Evolutionary conservation across 1,140 invertebrate species (phyloP).

Genomic region (Drosophila pectinifera): DNA sequence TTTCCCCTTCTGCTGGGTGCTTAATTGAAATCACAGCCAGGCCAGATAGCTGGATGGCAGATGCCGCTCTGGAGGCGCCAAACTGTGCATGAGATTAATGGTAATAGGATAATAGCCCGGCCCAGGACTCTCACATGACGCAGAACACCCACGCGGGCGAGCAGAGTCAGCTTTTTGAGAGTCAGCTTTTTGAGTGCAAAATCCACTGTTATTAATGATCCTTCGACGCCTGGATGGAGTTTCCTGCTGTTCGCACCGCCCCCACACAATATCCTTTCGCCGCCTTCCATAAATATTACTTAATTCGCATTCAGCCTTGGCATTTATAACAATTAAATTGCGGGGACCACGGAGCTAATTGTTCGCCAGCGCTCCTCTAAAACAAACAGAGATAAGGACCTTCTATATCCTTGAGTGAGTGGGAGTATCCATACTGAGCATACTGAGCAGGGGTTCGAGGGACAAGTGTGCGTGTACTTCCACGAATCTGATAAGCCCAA

Average conservation of each 20-base stretch:
- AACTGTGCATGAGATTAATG: conserved; percentile 73
- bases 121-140: conserved; percentile 24
- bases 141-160: conserved; percentile 27
- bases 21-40: conserved; percentile 78
- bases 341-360: conserved; percentile 65
- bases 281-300: conserved; percentile 76
- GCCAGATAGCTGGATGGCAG: conserved; percentile 18
- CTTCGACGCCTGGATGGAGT: conserved; percentile 37
- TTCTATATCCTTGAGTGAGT: neutral
- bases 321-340: conserved; percentile 83
- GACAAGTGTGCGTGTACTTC: conserved; percentile 37
- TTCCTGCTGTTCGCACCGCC: conserved; percentile 24
- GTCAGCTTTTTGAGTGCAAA: conserved; percentile 63
- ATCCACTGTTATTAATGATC: conserved; percentile 78
- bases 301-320: conserved; percentile 60
- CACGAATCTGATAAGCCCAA: conserved; percentile 64
- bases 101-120: conserved; percentile 30
- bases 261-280: conserved; percentile 38
- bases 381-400: conserved; percentile 24
- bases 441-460: neutral
- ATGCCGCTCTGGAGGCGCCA: conserved; percentile 25
- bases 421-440: conserved; percentile 1
- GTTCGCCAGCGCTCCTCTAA: conserved; percentile 35
- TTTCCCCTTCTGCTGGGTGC: conserved; percentile 18
- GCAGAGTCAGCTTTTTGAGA: no score